These are phyloP conservation scores for Pocillopora verrucosa DNA, from an alignment of 64 coral and sea anemone species.

Conservation along the genomic window DNA sequence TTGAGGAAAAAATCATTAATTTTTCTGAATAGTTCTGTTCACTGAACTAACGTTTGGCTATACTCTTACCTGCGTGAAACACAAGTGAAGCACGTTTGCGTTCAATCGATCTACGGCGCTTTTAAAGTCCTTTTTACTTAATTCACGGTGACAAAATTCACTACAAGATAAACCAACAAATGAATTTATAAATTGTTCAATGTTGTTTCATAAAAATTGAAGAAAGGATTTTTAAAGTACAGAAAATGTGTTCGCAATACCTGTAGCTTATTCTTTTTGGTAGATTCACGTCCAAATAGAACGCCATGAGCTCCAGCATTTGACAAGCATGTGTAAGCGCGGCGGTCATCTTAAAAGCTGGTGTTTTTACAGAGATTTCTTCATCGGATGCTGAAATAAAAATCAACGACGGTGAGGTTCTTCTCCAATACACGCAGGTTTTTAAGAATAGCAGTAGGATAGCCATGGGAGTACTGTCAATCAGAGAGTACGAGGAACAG, in stretches of 20 bases:
- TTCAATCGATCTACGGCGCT: slow-evolving; percentile 82
- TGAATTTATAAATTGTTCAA: not conserved
- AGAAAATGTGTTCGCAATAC: slow-evolving; percentile 33
- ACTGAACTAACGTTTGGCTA: no score
- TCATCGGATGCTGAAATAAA: slow-evolving; percentile 48
- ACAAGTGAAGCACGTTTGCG: slow-evolving; percentile 88
- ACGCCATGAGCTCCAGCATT: slow-evolving; percentile 78
- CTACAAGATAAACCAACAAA: slow-evolving; percentile 50
- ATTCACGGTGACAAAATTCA: slow-evolving; percentile 90
- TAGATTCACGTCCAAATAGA: slow-evolving; percentile 84
- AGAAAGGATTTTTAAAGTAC: not conserved
- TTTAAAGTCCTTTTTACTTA: slow-evolving; percentile 82
- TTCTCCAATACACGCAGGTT: not conserved
- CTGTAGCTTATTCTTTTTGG: slow-evolving; percentile 94
- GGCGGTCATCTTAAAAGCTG: slow-evolving; percentile 80
- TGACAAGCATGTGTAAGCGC: slow-evolving; percentile 78
- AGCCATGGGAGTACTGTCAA: no score
- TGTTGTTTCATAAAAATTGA: not conserved
- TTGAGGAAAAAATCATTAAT: no score
- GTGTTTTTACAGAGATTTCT: slow-evolving; percentile 69
- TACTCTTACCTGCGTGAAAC: slow-evolving; percentile 83
- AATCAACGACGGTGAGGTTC: not conserved
- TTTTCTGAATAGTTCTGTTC: no score
- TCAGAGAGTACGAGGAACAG: no score
- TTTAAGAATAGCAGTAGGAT: not conserved